Conservation (phyloP, 2,888 invertebrate genomes). For the Phyllotreta cruciferae region DNA sequence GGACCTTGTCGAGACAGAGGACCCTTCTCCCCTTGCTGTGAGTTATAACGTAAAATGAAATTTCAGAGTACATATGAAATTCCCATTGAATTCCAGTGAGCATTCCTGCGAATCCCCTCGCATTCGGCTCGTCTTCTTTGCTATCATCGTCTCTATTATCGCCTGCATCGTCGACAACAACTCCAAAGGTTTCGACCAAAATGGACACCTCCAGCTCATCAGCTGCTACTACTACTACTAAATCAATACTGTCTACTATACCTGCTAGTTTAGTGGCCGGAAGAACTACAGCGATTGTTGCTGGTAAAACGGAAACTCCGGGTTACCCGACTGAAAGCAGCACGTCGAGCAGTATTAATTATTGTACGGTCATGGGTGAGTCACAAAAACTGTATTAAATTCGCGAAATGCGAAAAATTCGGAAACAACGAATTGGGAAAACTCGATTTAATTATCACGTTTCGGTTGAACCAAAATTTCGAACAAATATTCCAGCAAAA, state of each 20-base stretch:
- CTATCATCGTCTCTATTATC: slow-evolving; percentile 31
- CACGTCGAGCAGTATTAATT: slow-evolving; percentile 50
- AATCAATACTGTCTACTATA: slow-evolving; percentile 41
- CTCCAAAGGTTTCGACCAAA: slow-evolving; percentile 31
- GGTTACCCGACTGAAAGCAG: slow-evolving; percentile 39
- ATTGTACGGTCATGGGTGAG: slow-evolving; percentile 62
- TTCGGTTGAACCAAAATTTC: background rate
- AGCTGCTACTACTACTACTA: slow-evolving; percentile 33
- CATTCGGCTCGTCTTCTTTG: slow-evolving; percentile 13
- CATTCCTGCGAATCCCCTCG: slow-evolving; percentile 39
- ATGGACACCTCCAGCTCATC: slow-evolving; percentile 19
- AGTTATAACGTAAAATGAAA: slow-evolving; percentile 40
- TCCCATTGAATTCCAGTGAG: slow-evolving; percentile 37
- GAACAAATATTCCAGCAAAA: too few relatives aligned
- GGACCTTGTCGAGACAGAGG: slow-evolving; percentile 59
- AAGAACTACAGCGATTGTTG: slow-evolving; percentile 23
- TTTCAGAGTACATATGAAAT: background rate
- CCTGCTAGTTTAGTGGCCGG: slow-evolving; percentile 8
- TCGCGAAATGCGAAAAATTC: background rate
- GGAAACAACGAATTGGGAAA: too few relatives aligned
- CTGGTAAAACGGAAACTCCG: slow-evolving; percentile 22
- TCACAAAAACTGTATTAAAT: slow-evolving; percentile 22
- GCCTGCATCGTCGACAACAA: slow-evolving; percentile 33
- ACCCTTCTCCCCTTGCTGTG: slow-evolving; percentile 61
- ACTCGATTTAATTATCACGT: background rate